Conservation (phyloP, 2,888 invertebrate genomes). For the Polydesmus complanatus region DNA sequence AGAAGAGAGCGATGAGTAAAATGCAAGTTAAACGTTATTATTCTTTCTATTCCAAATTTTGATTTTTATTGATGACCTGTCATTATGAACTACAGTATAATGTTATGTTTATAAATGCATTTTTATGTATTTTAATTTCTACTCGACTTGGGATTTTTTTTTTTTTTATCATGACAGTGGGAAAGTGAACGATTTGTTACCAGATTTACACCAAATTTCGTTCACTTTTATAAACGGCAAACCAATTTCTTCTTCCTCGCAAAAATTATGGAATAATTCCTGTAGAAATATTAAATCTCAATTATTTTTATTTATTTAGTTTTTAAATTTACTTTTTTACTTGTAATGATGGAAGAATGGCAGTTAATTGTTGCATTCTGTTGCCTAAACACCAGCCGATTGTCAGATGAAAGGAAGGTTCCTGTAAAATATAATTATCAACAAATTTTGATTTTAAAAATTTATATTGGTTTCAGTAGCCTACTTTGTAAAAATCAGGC, state of each 20-base stretch:
- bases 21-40: background rate
- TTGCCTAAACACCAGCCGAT: constrained; percentile 7
- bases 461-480: too few species aligned
- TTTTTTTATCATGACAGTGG: background rate
- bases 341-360: background rate
- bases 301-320: too few species aligned
- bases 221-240: background rate
- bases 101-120: too few species aligned
- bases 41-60: background rate
- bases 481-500: background rate
- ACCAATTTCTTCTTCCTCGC: background rate
- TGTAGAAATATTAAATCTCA: too few species aligned
- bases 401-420: constrained; percentile 2
- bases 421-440: background rate
- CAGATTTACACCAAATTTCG: background rate
- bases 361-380: background rate
- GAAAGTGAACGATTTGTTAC: background rate
- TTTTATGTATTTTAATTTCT: too few species aligned
- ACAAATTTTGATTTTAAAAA: background rate
- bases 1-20: constrained; percentile 21
- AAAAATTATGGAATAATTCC: background rate
- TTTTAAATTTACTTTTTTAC: background rate
- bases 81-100: background rate
- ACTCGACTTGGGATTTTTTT: background rate
- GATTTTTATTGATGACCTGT: background rate